Conservation (phyloP, 2,113 vertebrate genomes). For the Scartelaos histophorus region DNA sequence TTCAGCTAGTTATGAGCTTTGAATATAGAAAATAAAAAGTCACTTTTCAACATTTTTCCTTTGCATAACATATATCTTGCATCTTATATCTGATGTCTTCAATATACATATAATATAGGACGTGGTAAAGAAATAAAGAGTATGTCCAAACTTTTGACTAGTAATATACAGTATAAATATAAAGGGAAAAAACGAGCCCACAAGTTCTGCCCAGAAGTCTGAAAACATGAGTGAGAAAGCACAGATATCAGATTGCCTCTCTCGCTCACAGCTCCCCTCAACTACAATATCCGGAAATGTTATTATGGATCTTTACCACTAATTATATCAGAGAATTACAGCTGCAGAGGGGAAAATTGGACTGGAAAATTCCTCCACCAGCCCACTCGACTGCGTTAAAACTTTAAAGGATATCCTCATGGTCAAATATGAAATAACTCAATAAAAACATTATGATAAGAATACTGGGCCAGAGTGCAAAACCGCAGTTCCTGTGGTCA, state of each 20-base stretch:
- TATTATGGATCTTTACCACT: slow-evolving; percentile 8
- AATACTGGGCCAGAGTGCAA: not conserved
- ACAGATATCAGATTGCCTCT: not conserved
- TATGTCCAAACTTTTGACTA: too few relatives aligned
- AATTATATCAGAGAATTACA: slow-evolving; percentile 9
- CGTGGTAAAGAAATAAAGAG: not conserved
- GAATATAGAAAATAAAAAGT: too few relatives aligned
- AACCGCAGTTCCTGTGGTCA: not conserved
- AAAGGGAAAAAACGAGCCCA: not conserved
- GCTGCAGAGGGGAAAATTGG: slow-evolving; percentile 1
- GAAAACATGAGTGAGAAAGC: not conserved
- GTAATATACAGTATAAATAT: too few relatives aligned
- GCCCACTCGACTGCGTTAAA: not conserved
- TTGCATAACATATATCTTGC: too few relatives aligned
- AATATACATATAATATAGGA: too few relatives aligned
- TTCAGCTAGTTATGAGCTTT: too few relatives aligned
- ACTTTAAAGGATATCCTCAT: not conserved
- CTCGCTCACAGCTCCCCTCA: not conserved
- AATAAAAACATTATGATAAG: not conserved
- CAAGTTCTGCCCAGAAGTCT: slow-evolving; percentile 3
- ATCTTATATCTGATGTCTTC: too few relatives aligned
- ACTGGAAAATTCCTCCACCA: slow-evolving; percentile 8
- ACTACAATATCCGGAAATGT: slow-evolving; percentile 10
- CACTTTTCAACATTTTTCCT: too few relatives aligned
- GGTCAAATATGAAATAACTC: not conserved